phyloP scores from a whole-genome alignment of 2,113 vertebrate species.

The Eleginops maclovinus region DNA sequence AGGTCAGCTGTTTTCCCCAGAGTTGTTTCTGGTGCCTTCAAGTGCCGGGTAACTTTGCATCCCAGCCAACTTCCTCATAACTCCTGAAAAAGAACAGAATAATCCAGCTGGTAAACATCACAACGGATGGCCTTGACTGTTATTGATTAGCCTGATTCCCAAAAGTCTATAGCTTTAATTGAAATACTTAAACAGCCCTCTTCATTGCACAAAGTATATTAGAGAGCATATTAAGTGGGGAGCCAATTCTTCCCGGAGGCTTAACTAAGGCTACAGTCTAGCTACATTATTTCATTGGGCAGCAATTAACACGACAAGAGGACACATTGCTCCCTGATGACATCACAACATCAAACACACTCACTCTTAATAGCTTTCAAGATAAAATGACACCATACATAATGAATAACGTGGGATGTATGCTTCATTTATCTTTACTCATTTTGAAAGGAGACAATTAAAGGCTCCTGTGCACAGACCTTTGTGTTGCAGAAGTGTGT shows the following conservation, averaged over 20 bases:
- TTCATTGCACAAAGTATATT: conserved; percentile 18
- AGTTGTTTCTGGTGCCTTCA: conserved; percentile 68
- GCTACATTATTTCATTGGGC: conserved; percentile 47
- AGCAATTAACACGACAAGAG: conserved; percentile 55
- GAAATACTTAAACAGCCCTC: conserved; percentile 31
- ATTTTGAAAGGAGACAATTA: neutral
- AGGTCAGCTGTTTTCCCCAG: conserved; percentile 70
- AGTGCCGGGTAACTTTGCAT: conserved; percentile 74
- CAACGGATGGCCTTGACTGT: neutral
- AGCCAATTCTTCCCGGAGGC: conserved; percentile 33
- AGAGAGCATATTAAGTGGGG: conserved; percentile 36
- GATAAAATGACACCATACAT: neutral
- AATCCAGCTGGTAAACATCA: neutral
- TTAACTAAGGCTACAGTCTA: conserved; percentile 35
- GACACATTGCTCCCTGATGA: conserved; percentile 22
- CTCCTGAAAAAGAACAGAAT: conserved; percentile 55
- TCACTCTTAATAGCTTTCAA: conserved; percentile 23
- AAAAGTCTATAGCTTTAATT: conserved; percentile 33
- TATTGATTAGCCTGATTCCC: conserved; percentile 41
- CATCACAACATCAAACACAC: conserved; percentile 42
- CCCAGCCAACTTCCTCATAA: conserved; percentile 81
- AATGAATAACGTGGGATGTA: conserved; percentile 4
- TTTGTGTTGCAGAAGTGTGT: conserved; percentile 82
- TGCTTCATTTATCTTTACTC: neutral
- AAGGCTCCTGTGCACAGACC: conserved; percentile 68